Conservation (phyloP, 2,113 vertebrate species). For the Edolisoma coerulescens region DNA sequence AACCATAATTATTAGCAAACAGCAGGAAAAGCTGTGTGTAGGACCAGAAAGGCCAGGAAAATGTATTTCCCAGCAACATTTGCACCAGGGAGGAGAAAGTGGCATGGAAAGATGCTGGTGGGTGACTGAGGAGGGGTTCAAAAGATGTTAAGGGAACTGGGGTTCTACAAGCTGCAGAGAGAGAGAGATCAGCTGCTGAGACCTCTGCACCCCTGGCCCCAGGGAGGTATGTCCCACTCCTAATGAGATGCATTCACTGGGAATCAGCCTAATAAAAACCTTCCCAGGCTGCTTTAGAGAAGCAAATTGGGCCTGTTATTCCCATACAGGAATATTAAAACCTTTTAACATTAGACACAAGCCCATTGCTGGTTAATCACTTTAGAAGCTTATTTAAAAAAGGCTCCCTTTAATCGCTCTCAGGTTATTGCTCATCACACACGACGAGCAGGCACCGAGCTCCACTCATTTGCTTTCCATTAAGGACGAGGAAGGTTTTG, state of each 20-base stretch:
- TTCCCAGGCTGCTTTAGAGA: background rate
- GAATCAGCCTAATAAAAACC: background rate
- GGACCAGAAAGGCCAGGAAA: background rate
- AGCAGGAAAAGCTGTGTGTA: background rate
- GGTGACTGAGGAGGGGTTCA: background rate
- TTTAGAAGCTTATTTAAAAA: background rate
- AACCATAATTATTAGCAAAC: background rate
- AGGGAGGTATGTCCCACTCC: background rate
- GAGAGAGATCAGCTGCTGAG: background rate
- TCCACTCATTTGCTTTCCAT: slow-evolving; percentile 21
- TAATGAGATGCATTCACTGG: background rate
- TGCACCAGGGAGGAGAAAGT: background rate
- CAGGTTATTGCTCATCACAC: background rate
- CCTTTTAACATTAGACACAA: slow-evolving; percentile 1
- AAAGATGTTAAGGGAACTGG: background rate
- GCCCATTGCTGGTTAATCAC: background rate
- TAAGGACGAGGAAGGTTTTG: slow-evolving; percentile 16
- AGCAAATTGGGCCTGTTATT: background rate
- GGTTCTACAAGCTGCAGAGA: background rate
- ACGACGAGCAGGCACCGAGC: background rate
- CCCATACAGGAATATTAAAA: background rate
- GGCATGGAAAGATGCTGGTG: background rate
- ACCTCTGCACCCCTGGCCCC: background rate
- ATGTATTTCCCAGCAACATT: background rate
- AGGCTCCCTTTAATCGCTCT: background rate